Base-by-base conservation (phyloP, 2,797 vertebrate species). In the Rhabdomys pumilio region DNA sequence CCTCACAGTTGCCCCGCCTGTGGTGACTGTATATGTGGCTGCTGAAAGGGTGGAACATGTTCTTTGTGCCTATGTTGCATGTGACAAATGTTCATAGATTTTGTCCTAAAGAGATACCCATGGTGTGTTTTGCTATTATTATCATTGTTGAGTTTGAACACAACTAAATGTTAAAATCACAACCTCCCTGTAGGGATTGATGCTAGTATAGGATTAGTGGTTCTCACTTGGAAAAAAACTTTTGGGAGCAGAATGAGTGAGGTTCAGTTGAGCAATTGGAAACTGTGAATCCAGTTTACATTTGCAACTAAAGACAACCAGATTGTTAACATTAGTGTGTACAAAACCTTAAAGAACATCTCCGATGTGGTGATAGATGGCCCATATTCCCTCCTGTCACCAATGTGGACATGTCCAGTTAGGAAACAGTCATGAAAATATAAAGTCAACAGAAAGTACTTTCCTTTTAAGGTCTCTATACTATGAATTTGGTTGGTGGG, bases 1-100 rank as follows among this genome's bases (percentile, higher is more conserved):
- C n/a, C 38, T 26, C 10, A 8, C 44, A 15, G 1, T 22, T 10
- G 34, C 55, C 47, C 59, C 0, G 2, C 9, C 9, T 0, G n/a
- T 7, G 15, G 31, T 7, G 20, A 22, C 15, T 0, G 47, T 34
- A 29, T n/a, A 24, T 1, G 1, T 26, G 20, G n/a, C 75, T 44
- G 19, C 24, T 1, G 0, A 19, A 26, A 38, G 24, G 19, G 34
- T 15, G 12, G 63, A 22, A 0, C 19, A 24, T 15, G 31, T 17
- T 44, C 55, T 53, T 41, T 6, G 0, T 88, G 17, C 1, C 8
- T 2, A 24, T 24, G 29, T 76, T 91, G 67, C 15, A 17, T 1
- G 44, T 20, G 47, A 77, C 5, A 8, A 69, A 15, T 3, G 2
- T 24, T 61, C 26, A 29, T 67, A 29, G 88, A 55, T 75, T 67